Conservation (phyloP, 2,113 vertebrate genomes). For the Zosterops hypoxanthus region DNA sequence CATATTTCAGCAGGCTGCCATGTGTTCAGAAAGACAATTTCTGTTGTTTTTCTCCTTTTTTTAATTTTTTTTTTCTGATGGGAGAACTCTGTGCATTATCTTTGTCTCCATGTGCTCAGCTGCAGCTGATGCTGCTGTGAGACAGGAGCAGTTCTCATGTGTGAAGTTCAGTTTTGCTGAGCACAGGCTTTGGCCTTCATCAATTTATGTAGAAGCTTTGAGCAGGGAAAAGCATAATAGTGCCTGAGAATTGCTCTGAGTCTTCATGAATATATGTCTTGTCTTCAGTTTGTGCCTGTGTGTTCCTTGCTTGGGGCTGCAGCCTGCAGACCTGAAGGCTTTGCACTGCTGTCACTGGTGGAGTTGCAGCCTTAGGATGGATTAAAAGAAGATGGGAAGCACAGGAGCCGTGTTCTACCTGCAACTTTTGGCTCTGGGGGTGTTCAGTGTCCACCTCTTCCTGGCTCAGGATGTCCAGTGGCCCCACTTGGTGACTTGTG, state of each 20-base stretch:
- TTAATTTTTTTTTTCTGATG: background rate
- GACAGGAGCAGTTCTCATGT: background rate
- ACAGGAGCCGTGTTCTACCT: accelerated
- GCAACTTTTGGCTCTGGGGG: background rate
- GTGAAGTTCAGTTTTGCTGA: background rate
- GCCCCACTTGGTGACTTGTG: background rate
- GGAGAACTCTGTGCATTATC: accelerated
- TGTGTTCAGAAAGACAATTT: background rate
- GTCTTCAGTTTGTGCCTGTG: background rate
- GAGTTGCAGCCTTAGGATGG: background rate
- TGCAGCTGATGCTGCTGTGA: background rate
- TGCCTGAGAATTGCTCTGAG: background rate
- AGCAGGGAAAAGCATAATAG: background rate
- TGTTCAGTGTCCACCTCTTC: background rate
- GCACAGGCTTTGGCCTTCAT: background rate
- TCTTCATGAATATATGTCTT: accelerated
- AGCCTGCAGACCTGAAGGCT: background rate
- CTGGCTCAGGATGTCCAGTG: background rate
- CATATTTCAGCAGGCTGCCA: background rate
- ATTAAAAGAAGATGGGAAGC: background rate
- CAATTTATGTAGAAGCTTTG: background rate
- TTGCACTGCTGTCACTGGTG: background rate
- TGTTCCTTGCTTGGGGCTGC: background rate
- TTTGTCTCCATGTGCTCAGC: background rate
- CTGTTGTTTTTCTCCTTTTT: background rate